Percentiles rank a stretch among this genome's conserved stretches.
Evolutionary conservation across 2,797 vertebrate genomes (phyloP).

Genomic region (Hypotaenidia philippensis): DNA sequence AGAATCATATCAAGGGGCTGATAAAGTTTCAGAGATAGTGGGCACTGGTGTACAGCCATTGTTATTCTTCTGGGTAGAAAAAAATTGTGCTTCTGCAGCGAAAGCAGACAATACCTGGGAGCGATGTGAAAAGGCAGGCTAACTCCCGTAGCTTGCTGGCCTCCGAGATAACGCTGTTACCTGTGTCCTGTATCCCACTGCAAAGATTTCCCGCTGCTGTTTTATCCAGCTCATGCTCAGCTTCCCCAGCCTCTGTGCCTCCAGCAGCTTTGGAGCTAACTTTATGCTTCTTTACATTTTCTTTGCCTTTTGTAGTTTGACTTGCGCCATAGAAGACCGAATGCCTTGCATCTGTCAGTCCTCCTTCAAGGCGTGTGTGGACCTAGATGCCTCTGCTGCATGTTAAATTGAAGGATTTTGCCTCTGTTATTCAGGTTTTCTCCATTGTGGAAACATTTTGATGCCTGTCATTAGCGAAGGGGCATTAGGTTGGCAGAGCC

Average conservation of each 20-base stretch:
- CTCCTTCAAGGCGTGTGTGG: not conserved
- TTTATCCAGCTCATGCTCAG: not conserved
- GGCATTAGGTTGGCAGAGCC: not conserved
- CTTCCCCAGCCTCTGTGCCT: not conserved
- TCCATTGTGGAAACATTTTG: slow-evolving; percentile 6
- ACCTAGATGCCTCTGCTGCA: not conserved
- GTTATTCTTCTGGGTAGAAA: not conserved
- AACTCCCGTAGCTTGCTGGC: not conserved
- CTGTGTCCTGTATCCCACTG: not conserved
- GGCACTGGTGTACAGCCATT: not conserved
- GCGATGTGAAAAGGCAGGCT: not conserved
- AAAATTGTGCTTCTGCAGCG: not conserved
- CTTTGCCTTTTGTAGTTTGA: slow-evolving; percentile 3
- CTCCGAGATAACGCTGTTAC: not conserved
- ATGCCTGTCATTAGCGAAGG: not conserved
- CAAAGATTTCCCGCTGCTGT: not conserved
- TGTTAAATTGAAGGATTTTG: not conserved
- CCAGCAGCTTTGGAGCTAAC: slow-evolving; percentile 35
- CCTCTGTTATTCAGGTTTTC: slow-evolving; percentile 34
- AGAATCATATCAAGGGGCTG: not conserved
- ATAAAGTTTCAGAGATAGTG: not conserved
- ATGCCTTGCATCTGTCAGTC: not conserved
- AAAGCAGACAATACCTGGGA: not conserved
- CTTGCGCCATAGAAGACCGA: not conserved
- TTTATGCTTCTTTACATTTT: slow-evolving; percentile 24